Conservation (phyloP, 2,113 vertebrate genomes). For the Proterorhinus semilunaris region DNA sequence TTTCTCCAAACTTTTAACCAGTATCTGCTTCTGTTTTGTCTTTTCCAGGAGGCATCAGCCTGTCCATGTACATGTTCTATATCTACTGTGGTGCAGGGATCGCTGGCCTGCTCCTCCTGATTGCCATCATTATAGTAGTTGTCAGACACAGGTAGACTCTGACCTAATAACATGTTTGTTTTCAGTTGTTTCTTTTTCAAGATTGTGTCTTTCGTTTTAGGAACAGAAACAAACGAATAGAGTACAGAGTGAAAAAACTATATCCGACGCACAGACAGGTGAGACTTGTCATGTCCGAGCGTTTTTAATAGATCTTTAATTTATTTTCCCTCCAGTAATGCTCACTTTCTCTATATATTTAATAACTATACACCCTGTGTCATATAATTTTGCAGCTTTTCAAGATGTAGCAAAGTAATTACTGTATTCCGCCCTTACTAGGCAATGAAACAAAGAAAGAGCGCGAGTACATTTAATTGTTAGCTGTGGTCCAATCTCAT, state of each 20-base stretch:
- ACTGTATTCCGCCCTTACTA: too few species aligned
- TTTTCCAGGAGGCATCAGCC: constrained; percentile 55
- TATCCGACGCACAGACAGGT: constrained; percentile 72
- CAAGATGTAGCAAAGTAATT: neutral
- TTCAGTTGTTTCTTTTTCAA: neutral
- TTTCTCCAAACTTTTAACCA: neutral
- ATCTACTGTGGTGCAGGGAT: constrained; percentile 66
- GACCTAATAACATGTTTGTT: neutral
- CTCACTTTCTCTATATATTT: neutral
- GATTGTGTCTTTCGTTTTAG: constrained; percentile 34
- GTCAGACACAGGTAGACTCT: constrained; percentile 60
- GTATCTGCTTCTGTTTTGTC: neutral
- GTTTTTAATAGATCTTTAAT: constrained; percentile 10
- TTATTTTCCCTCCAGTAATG: constrained; percentile 41
- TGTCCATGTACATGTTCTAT: constrained; percentile 57
- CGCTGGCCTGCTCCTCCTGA: constrained; percentile 57
- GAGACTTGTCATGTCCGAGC: constrained; percentile 51
- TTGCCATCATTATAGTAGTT: constrained; percentile 43
- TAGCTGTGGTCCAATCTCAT: too few species aligned
- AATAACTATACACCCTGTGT: neutral
- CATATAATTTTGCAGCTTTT: neutral
- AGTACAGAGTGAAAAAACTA: constrained; percentile 65
- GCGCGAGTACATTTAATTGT: too few species aligned
- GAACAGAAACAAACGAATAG: constrained; percentile 62
- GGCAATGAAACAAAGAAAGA: too few species aligned